These are phyloP conservation scores for Armadillidium nasatum DNA, from an alignment of 1,140 invertebrate genomes.

Conservation along the genomic window DNA sequence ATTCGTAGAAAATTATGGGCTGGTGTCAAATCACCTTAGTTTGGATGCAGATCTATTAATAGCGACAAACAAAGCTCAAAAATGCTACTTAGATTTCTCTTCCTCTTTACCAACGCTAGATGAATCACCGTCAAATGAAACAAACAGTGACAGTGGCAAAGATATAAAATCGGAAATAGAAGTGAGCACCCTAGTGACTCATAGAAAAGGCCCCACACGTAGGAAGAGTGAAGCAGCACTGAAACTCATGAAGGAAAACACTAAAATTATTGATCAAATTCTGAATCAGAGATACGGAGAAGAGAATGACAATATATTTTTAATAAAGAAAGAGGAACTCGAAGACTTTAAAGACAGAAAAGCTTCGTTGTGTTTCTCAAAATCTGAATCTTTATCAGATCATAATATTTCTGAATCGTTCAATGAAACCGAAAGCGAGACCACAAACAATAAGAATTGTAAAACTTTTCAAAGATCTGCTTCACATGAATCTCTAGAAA, in stretches of 20 bases:
- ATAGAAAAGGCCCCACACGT: not conserved
- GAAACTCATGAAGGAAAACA: not conserved
- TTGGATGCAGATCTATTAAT: not conserved
- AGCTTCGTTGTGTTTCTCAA: not conserved
- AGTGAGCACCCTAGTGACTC: not conserved
- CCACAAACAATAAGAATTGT: too few relatives aligned
- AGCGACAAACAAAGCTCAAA: not conserved
- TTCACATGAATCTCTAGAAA: not conserved
- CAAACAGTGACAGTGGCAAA: not conserved
- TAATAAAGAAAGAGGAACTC: not conserved
- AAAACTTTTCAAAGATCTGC: not conserved
- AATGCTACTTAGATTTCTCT: not conserved
- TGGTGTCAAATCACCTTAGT: not conserved
- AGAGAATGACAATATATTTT: constrained; percentile 1
- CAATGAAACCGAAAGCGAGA: too few relatives aligned
- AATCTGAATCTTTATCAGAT: not conserved
- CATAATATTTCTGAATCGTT: not conserved
- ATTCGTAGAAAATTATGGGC: constrained; percentile 1
- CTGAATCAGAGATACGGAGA: not conserved
- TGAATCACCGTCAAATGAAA: not conserved
- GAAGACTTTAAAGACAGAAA: not conserved
- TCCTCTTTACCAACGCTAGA: not conserved
- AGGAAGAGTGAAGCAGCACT: not conserved
- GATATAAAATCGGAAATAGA: not conserved
- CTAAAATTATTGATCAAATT: constrained; percentile 6